These are phyloP conservation scores for Phortica magna DNA, from an alignment of 2,888 invertebrate species.

Conservation along the genomic window DNA sequence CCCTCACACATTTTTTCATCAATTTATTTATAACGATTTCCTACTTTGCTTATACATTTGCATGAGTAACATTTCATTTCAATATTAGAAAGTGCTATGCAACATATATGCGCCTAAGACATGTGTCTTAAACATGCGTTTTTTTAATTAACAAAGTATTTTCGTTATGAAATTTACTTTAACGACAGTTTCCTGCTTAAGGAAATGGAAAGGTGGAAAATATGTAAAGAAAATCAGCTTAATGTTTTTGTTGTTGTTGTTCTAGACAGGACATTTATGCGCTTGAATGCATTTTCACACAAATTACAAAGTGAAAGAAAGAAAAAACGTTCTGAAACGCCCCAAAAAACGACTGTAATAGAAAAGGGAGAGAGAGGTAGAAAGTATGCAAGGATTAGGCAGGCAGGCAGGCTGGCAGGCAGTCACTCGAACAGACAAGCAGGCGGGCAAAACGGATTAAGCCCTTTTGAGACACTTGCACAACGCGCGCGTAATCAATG, in stretches of 20 bases:
- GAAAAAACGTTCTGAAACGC: background rate
- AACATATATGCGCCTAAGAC: too few species aligned
- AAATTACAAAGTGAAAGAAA: background rate
- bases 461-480: constrained; percentile 28
- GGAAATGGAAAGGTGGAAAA: background rate
- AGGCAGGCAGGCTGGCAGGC: too few species aligned
- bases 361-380: background rate
- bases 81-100: too few species aligned
- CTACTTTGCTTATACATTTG: too few species aligned
- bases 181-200: background rate
- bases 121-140: too few species aligned
- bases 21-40: too few species aligned
- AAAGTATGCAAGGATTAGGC: too few species aligned
- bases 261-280: constrained; percentile 13
- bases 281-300: constrained; percentile 2
- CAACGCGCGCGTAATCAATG: constrained; percentile 18
- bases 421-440: background rate
- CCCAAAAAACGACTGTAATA: background rate
- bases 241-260: background rate
- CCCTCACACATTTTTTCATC: too few species aligned
- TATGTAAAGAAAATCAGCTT: background rate
- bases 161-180: too few species aligned
- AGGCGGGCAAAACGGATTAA: constrained; percentile 14
- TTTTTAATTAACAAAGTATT: too few species aligned
- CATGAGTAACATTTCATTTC: too few species aligned